Evolutionary conservation across 1,140 invertebrate species (phyloP), one percentile per base, ranked within the genome.

Genomic region (Asobara japonica): DNA sequence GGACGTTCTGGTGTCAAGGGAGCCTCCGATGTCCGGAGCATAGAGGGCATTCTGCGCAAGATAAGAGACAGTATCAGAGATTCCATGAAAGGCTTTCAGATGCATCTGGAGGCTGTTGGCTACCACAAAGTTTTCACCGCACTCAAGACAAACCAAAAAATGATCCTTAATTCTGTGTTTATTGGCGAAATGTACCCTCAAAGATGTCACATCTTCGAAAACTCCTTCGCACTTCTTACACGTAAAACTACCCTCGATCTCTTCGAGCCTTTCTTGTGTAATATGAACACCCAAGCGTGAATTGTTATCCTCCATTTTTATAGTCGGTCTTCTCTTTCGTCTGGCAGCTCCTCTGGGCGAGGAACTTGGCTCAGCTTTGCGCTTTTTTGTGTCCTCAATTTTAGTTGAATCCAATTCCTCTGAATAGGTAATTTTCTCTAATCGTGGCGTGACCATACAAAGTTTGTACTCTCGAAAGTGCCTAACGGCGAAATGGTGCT

Each of bases 61-160:
- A 77, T 93, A 92, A 10, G 77, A 77, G 4, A 90, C 87, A 11
- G 88, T 85, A 85, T 92, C 84, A 1, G 80, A 77, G 64, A 93
- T 89, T 29, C 86, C 82, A 78, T 93, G 92, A 74, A 88, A 89
- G 38, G 91, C 87, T 69, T 89, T 83, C 7, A 93, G 82, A 83
- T 93, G 91, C 81, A 90, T 92, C 6, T 89, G 87, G 66, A 93
- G 87, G 48, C 91, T 91, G 4, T 89, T 89, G 70, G 89, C 90
- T 0, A 91, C 91, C 13, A 91, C 89, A 78, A 92, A 92, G 80
- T 91, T 91, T 71, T 91, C 88, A 0, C 91, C 91, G 77, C 92
- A 93, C 78, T 93, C 92, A 79, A 92, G 83, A 77, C 92, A 93
- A 67, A 92, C 78, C 18, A 86, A 88, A 77, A 90, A 91, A 48